Evolutionary conservation across 2,797 vertebrate genomes (phyloP).

Genomic region (Chanos chanos): DNA sequence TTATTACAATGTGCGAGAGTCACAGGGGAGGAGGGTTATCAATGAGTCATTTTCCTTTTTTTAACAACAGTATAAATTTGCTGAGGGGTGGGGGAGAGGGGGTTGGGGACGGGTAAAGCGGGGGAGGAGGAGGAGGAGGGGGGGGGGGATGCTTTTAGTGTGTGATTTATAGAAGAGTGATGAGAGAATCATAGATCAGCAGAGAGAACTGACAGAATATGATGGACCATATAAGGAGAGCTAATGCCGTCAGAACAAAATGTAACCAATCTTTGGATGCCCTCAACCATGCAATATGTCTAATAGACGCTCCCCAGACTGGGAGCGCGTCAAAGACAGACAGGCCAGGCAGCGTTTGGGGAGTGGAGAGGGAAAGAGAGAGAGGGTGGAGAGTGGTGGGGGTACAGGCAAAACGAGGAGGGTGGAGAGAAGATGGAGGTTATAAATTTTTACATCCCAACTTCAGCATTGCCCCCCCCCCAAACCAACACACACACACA

Average conservation of each 20-base stretch:
- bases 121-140: conserved; percentile 54
- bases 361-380: not conserved
- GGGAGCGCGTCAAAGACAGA: too few relatives aligned
- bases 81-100: conserved; percentile 53
- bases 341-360: too few relatives aligned
- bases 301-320: conserved; percentile 81
- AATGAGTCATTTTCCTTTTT: conserved; percentile 78
- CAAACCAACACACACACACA: not conserved
- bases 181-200: conserved; percentile 81
- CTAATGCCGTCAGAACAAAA: conserved; percentile 82
- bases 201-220: conserved; percentile 74
- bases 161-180: conserved; percentile 81
- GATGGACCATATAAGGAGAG: conserved; percentile 73
- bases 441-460: conserved; percentile 73
- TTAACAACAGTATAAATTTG: conserved; percentile 82
- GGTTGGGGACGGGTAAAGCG: too few relatives aligned
- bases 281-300: conserved; percentile 81
- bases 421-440: conserved; percentile 39
- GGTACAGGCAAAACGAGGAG: conserved; percentile 19
- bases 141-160: conserved; percentile 80
- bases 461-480: conserved; percentile 47
- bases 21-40: conserved; percentile 47
- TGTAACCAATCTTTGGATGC: conserved; percentile 82
- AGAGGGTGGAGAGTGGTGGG: conserved; percentile 9
- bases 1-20: conserved; percentile 45